Evolutionary conservation across 2,888 invertebrate species (phyloP), one percentile per base, ranked within the genome.

Genomic region (Anarsia innoxiella): DNA sequence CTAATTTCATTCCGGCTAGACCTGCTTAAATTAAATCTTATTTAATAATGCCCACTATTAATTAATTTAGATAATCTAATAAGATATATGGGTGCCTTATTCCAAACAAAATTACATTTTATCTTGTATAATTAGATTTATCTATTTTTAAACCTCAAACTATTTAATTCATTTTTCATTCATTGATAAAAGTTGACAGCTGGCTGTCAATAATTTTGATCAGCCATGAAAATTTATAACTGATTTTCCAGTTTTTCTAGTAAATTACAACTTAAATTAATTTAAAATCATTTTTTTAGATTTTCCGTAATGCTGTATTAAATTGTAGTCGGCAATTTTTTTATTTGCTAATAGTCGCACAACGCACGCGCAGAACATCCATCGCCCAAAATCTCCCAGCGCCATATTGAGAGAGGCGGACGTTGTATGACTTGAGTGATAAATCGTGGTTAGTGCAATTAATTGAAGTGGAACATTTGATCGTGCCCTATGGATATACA

Each of bases 381-480:
- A 70, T 80, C 79, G 77, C 80, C 82, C 79, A 84, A 86, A 86
- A 86, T 86, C 87, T 82, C 87, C 82, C 79, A 88, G 87, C 89
- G 90, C 90, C 90, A 90, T 90, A 89, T 90, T 90, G 89, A 88
- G 84, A 86, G 88, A 89, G 89, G 89, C 89, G 89, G 89, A 88
- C 88, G 88, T 88, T 87, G 86, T 88, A 84, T 85, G 83, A 83
- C 82, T 84, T 77, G 83, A 84, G 78, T 83, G 77, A 82, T 76
- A 83, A 10, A 77, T 76, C 74, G 83, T 83, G 84, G 77, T 79
- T 84, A 79, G 78, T 84, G 85, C 80, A 80, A 79, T 82, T 78
- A 74, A 70, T 84, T 76, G 78, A 78, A 82, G 85, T 83, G 80
- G 79, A 84, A 76, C 66, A 74, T 74, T 79, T 76, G 77, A 77